Conservation (phyloP, 30 jellyfish, hydroid and myxozoan genomes). For the Morbakka virulenta region DNA sequence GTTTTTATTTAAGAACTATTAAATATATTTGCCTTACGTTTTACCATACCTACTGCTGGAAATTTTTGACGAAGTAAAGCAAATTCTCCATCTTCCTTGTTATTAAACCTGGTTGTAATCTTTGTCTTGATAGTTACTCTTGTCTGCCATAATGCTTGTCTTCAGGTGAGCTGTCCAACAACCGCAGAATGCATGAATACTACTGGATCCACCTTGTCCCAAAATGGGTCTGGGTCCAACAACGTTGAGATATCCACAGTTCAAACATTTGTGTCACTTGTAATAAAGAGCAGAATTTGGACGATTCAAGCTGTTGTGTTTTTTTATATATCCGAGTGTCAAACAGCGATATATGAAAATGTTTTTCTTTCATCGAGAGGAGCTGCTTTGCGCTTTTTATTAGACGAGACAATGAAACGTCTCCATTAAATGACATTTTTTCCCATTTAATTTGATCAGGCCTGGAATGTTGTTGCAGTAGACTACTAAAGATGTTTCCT, state of each 20-base stretch:
- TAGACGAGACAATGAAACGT: not conserved
- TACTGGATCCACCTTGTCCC: no score
- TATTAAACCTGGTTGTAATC: no score
- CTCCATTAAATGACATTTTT: not conserved
- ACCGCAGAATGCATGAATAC: not conserved
- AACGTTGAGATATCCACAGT: not conserved
- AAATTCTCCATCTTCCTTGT: no score
- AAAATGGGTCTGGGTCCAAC: not conserved
- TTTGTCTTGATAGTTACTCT: not conserved
- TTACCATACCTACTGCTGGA: no score
- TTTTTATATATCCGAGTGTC: not conserved
- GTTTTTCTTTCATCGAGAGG: not conserved
- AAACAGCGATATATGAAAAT: not conserved
- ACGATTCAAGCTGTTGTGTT: not conserved
- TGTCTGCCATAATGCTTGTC: not conserved
- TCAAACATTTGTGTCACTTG: not conserved
- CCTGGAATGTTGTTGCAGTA: not conserved
- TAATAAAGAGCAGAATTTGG: not conserved
- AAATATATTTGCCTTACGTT: no score
- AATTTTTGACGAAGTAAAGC: no score
- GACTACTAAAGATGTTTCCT: not conserved
- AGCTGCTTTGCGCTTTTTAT: not conserved
- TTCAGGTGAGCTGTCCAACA: not conserved
- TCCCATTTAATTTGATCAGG: not conserved
- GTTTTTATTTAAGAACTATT: no score